Base-by-base conservation (phyloP, 2,888 invertebrate species). In the Drosophila monieri region DNA sequence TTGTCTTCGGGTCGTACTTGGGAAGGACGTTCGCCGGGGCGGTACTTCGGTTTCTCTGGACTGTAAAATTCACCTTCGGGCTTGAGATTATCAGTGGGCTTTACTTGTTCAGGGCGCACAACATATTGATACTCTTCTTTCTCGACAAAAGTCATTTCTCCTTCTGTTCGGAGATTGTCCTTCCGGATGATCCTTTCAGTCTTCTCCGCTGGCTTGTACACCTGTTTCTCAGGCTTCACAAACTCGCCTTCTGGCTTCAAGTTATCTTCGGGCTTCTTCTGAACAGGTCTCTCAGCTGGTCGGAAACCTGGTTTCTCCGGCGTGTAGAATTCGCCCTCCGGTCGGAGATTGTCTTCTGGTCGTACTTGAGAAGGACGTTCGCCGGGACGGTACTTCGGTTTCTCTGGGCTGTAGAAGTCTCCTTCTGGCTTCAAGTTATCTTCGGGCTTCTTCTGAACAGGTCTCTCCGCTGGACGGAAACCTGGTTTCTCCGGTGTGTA, bases 131-230 rank as follows among this genome's bases (percentile, higher is more conserved):
- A 93, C 62, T 92, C 93, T 1, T 93, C 93, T 25, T 78, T 88
- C 1, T 90, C 89, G 0, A 91, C 91, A 48, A 89, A 80, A 46
- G 92, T 91, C 77, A 92, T 91, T 2, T 91, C 89, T 21, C 92
- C 94, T 90, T 94, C 94, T 12, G 93, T 93, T 74, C 90, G 90
- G 4, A 94, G 89, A 88, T 94, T 94, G 77, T 95, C 94, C 80
- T 93, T 92, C 52, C 93, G 94, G 81, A 91, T 93, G 0, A 92
- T 93, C 91, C 32, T 92, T 66, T 91, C 91, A 5, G 75, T 78
- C 44, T 56, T 74, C 6, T 92, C 92, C 60, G 85, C 90, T 47
- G 91, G 92, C 23, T 90, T 87, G 80, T 92, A 93, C 58, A 92
- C 93, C 4, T 93, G 93, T 41, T 90, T 91, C 21, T 90, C 90